Percentiles rank a stretch among this genome's conserved stretches.
Evolutionary conservation across 2,797 vertebrate species (phyloP).

Genomic region (Cryptoblepharus egeriae): DNA sequence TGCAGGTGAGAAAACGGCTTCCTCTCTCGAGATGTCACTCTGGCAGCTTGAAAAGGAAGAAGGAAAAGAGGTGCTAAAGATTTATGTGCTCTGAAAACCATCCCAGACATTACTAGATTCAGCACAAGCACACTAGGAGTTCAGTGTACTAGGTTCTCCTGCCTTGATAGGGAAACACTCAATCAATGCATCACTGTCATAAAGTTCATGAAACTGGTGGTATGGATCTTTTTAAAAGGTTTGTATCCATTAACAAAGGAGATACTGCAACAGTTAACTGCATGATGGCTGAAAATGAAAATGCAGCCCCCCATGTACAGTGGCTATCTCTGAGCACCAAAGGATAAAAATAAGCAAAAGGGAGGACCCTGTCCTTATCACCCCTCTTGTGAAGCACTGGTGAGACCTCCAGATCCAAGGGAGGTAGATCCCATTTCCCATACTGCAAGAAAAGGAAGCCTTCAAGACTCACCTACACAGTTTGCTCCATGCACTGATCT

Average conservation of each 20-base stretch:
- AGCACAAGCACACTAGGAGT: neutral
- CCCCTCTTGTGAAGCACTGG: too few relatives aligned
- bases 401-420: too few relatives aligned
- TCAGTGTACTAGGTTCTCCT: neutral
- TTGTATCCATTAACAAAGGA: neutral
- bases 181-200: neutral
- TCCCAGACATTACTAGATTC: neutral
- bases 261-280: neutral
- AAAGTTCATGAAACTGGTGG: too few relatives aligned
- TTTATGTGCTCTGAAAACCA: neutral
- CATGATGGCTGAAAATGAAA: neutral
- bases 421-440: too few relatives aligned
- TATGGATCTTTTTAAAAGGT: neutral
- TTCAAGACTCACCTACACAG: slow-evolving; percentile 63
- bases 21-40: neutral
- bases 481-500: slow-evolving; percentile 74
- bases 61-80: too few relatives aligned
- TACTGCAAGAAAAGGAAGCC: too few relatives aligned
- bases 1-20: neutral
- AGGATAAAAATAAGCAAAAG: too few relatives aligned
- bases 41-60: neutral
- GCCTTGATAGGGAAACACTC: neutral
- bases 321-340: too few relatives aligned
- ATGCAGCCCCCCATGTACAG: neutral
- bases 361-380: too few relatives aligned